A percentile compares a stretch with the other conserved stretches of the same genome.
Conservation (phyloP, 2,113 vertebrate species). For the Ammospiza caudacuta region DNA sequence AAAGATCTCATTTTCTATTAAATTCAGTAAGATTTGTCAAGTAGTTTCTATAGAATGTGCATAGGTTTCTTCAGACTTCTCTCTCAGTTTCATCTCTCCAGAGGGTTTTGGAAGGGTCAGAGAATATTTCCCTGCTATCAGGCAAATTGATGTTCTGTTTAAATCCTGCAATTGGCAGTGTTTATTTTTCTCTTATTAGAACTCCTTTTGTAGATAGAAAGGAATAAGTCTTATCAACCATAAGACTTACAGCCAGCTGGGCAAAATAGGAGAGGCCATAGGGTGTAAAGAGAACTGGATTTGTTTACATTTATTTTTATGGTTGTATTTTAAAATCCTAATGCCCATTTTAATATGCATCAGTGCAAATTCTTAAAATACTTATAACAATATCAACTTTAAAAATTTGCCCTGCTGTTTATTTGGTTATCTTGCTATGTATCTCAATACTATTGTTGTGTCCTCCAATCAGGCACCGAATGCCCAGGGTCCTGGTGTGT, state of each 20-base stretch:
- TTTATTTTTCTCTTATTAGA: constrained; percentile 6
- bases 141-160: neutral
- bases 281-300: neutral
- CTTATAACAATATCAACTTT: neutral
- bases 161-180: neutral
- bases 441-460: neutral
- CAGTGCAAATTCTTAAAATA: neutral
- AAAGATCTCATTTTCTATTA: neutral
- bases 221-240: neutral
- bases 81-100: neutral
- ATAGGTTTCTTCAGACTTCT: neutral
- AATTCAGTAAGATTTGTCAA: neutral
- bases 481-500: accelerated
- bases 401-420: neutral
- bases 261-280: neutral
- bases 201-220: neutral
- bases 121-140: neutral
- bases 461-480: neutral
- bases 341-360: neutral
- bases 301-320: neutral
- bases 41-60: neutral
- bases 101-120: neutral
- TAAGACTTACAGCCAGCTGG: neutral
- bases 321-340: neutral
- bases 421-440: neutral